Evolutionary conservation across 2,113 vertebrate genomes (phyloP).

Genomic region (Apteryx mantelli): DNA sequence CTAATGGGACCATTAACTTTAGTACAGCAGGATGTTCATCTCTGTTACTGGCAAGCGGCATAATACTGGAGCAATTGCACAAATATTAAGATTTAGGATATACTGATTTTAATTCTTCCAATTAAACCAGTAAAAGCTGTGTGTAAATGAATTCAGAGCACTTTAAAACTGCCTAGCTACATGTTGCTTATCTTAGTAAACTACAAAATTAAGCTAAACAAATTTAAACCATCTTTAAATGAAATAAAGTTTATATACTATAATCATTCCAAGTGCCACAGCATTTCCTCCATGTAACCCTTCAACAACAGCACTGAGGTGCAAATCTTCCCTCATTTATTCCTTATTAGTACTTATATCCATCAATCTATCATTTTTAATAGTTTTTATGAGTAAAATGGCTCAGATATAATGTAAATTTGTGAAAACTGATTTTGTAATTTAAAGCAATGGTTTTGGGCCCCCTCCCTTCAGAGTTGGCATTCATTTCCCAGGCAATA

Average conservation of each 20-base stretch:
- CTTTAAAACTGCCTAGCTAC: neutral
- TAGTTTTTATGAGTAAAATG: neutral
- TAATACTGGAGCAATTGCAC: neutral
- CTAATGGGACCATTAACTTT: neutral
- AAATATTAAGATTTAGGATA: neutral
- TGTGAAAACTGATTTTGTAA: conserved; percentile 2
- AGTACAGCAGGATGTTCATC: neutral
- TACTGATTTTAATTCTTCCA: neutral
- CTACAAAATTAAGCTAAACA: neutral
- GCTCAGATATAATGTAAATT: neutral
- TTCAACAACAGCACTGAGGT: neutral
- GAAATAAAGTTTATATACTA: neutral
- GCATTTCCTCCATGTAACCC: neutral
- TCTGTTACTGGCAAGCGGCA: neutral
- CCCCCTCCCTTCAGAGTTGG: neutral
- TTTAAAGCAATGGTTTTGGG: neutral
- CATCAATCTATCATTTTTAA: neutral
- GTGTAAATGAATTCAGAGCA: neutral
- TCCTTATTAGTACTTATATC: neutral
- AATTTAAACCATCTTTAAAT: neutral
- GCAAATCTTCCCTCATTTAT: neutral
- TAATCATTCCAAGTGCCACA: neutral
- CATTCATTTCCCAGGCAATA: conserved; percentile 41
- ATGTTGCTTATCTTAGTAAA: neutral
- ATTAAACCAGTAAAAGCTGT: neutral